A percentile compares a stretch with the other conserved stretches of the same genome.
Conservation (phyloP, 2,113 vertebrate species). For the Felis chaus region DNA sequence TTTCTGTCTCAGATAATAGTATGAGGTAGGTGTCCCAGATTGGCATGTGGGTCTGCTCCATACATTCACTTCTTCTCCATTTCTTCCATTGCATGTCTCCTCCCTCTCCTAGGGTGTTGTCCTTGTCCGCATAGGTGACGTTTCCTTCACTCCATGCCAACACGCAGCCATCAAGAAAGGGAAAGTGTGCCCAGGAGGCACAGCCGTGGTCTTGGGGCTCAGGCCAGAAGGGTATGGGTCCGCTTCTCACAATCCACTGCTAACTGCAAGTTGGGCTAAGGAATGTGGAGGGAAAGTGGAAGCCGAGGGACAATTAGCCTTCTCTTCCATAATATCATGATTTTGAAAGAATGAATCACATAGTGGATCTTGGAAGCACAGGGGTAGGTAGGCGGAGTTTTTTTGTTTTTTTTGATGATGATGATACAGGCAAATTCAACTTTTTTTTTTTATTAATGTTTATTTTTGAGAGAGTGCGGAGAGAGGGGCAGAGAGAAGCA, state of each 20-base stretch:
- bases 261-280: not conserved
- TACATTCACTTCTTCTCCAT: not conserved
- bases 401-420: no score
- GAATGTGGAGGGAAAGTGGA: not conserved
- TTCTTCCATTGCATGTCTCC: not conserved
- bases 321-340: not conserved
- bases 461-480: no score
- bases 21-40: not conserved
- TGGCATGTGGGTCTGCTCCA: not conserved
- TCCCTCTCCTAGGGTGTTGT: no score
- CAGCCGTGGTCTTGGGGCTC: not conserved
- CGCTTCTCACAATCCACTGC: not conserved
- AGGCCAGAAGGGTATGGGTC: not conserved
- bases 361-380: not conserved
- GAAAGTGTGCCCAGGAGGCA: not conserved
- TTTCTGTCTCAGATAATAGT: not conserved
- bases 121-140: not conserved
- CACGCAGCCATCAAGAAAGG: not conserved
- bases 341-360: not conserved
- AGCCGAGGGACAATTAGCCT: not conserved
- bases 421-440: no score
- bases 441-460: not conserved
- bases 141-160: not conserved
- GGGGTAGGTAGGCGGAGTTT: not conserved
- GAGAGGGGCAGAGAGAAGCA: no score